Percentiles rank a stretch among this genome's conserved stretches.
Conservation (phyloP, 2,113 vertebrate species). For the Morone chrysops region DNA sequence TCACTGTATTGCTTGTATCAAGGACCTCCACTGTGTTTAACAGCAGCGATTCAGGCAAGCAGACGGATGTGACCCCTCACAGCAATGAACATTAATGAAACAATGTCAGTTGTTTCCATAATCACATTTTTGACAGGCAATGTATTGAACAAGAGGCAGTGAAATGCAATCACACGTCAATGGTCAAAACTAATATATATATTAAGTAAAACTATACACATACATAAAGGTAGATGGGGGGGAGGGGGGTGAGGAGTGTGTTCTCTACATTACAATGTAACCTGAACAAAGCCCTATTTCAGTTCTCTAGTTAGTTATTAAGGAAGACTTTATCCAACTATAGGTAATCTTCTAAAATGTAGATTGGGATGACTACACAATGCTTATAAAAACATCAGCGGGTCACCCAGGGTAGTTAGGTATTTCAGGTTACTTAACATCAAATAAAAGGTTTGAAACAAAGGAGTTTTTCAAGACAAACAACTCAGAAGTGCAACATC, state of each 20-base stretch:
- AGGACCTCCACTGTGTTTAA: slow-evolving; percentile 30
- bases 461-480: slow-evolving; percentile 34
- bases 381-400: slow-evolving; percentile 22
- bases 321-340: slow-evolving; percentile 62
- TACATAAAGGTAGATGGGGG: slow-evolving; percentile 29
- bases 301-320: slow-evolving; percentile 22
- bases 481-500: slow-evolving; percentile 70
- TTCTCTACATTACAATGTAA: slow-evolving; percentile 38
- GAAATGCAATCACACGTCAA: slow-evolving; percentile 61
- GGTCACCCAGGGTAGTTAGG: slow-evolving; percentile 12
- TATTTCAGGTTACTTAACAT: slow-evolving; percentile 32
- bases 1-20: slow-evolving; percentile 54
- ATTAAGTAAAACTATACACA: slow-evolving; percentile 60
- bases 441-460: slow-evolving; percentile 42
- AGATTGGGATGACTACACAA: slow-evolving; percentile 19
- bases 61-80: slow-evolving; percentile 14
- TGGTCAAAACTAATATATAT: slow-evolving; percentile 48
- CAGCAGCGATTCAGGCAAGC: slow-evolving; percentile 39
- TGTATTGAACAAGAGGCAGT: slow-evolving; percentile 60
- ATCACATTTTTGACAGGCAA: slow-evolving; percentile 67
- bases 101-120: slow-evolving; percentile 34
- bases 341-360: slow-evolving; percentile 29
- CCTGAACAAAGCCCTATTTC: slow-evolving; percentile 48
- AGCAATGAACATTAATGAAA: slow-evolving; percentile 39
- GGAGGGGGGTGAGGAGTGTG: slow-evolving; percentile 26